These are phyloP conservation scores for Adela reaumurella DNA, from an alignment of 2,888 invertebrate genomes.

Conservation along the genomic window DNA sequence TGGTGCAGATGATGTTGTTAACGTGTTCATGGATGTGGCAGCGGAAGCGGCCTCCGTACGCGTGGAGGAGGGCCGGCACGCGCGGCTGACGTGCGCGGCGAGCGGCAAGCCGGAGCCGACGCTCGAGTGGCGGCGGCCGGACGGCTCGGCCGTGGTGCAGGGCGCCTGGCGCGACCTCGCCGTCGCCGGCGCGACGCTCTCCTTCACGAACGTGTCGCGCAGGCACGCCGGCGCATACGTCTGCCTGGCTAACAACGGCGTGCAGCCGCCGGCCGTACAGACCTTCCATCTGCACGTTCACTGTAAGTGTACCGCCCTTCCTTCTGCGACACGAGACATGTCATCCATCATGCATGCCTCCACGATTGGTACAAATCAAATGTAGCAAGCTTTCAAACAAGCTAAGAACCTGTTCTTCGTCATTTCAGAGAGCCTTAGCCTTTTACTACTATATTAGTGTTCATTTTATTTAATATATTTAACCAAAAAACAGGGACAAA, in stretches of 20 bases:
- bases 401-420: background rate
- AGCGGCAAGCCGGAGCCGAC: conserved; percentile 73
- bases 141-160: conserved; percentile 39
- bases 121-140: conserved; percentile 77
- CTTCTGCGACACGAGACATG: too few relatives aligned
- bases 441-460: too few relatives aligned
- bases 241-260: conserved; percentile 81
- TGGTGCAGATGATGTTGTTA: conserved; percentile 64
- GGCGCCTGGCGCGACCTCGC: conserved; percentile 61
- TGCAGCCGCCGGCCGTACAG: conserved; percentile 77
- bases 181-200: conserved; percentile 72
- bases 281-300: conserved; percentile 83
- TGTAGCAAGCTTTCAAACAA: background rate
- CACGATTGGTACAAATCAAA: background rate
- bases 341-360: background rate
- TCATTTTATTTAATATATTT: too few relatives aligned
- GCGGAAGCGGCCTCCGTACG: too few relatives aligned
- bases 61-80: conserved; percentile 77
- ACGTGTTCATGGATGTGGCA: too few relatives aligned
- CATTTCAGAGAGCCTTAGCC: too few relatives aligned
- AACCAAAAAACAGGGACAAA: too few relatives aligned
- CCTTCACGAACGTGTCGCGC: conserved; percentile 64
- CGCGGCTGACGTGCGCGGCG: conserved; percentile 78
- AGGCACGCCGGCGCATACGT: conserved; percentile 74
- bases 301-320: conserved; percentile 67